Evolutionary conservation across 2,113 vertebrate species (phyloP).

Genomic region (Sialia sialis): DNA sequence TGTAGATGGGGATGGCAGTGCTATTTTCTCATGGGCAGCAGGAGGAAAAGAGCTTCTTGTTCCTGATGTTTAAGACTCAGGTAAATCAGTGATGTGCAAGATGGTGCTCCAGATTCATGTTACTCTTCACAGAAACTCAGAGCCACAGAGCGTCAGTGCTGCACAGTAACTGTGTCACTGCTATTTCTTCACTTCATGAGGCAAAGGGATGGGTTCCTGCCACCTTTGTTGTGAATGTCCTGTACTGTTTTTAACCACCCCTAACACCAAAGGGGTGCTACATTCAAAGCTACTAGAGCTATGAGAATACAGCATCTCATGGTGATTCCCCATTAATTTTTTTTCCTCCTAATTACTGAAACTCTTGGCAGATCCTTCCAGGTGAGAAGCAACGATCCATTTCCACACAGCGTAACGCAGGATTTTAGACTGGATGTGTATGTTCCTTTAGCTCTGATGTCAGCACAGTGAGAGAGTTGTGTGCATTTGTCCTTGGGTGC

Average conservation of each 20-base stretch:
- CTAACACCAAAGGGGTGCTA: not conserved
- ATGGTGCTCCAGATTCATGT: not conserved
- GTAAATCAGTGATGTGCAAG: not conserved
- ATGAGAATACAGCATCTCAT: not conserved
- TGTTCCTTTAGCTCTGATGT: not conserved
- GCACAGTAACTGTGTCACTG: not conserved
- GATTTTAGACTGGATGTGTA: not conserved
- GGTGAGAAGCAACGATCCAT: not conserved
- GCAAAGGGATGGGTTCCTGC: not conserved
- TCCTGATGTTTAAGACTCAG: not conserved
- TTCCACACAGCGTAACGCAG: not conserved
- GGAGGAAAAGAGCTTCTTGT: not conserved
- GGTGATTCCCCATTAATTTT: not conserved
- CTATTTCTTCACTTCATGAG: not conserved
- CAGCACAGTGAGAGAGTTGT: not conserved
- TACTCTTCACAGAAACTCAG: not conserved
- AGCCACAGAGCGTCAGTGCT: not conserved
- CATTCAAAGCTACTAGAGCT: not conserved
- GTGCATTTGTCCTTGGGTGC: rapidly evolving
- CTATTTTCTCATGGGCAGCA: not conserved
- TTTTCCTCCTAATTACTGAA: not conserved
- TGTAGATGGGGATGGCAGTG: not conserved
- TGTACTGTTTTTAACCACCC: not conserved
- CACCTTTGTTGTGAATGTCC: not conserved
- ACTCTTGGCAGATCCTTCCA: not conserved